A percentile compares a stretch with the other conserved stretches of the same genome.
Conservation (phyloP, 2,113 vertebrate genomes). For the Xiphias gladius region DNA sequence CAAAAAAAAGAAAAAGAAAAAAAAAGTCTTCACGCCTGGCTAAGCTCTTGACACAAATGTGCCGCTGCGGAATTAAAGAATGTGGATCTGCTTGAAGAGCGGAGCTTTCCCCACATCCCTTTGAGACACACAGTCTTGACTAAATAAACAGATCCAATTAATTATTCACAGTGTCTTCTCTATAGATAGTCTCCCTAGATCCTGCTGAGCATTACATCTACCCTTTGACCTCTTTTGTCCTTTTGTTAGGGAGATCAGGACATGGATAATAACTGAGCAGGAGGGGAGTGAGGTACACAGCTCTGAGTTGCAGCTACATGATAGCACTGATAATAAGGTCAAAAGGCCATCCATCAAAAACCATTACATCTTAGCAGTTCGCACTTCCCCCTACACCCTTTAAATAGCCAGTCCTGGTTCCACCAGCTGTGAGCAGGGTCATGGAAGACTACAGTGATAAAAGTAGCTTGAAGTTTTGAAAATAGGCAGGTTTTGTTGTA, state of each 20-base stretch:
- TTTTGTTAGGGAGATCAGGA: constrained; percentile 39
- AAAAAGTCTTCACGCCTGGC: constrained; percentile 52
- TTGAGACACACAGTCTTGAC: constrained; percentile 55
- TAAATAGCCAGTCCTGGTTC: constrained; percentile 21
- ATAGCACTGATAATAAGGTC: constrained; percentile 52
- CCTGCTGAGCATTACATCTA: constrained; percentile 26
- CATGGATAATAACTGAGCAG: constrained; percentile 16
- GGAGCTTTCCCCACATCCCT: constrained; percentile 39
- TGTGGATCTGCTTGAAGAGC: constrained; percentile 50
- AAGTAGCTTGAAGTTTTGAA: neutral
- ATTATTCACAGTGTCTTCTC: constrained; percentile 67
- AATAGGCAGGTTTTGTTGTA: constrained; percentile 33
- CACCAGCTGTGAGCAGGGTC: constrained; percentile 26
- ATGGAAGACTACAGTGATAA: constrained; percentile 19
- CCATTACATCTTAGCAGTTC: constrained; percentile 26
- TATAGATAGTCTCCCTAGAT: constrained; percentile 47
- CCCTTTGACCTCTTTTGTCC: constrained; percentile 60
- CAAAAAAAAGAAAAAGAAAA: constrained; percentile 6
- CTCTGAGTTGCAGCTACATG: constrained; percentile 27
- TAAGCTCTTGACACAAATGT: constrained; percentile 73
- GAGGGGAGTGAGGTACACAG: constrained; percentile 15
- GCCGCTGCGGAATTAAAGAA: constrained; percentile 60
- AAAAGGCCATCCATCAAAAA: constrained; percentile 66
- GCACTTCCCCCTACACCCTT: constrained; percentile 1
- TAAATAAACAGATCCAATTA: constrained; percentile 75